phyloP scores from a whole-genome alignment of 2,797 vertebrate species.

The Helicolenus hilgendorfi region DNA sequence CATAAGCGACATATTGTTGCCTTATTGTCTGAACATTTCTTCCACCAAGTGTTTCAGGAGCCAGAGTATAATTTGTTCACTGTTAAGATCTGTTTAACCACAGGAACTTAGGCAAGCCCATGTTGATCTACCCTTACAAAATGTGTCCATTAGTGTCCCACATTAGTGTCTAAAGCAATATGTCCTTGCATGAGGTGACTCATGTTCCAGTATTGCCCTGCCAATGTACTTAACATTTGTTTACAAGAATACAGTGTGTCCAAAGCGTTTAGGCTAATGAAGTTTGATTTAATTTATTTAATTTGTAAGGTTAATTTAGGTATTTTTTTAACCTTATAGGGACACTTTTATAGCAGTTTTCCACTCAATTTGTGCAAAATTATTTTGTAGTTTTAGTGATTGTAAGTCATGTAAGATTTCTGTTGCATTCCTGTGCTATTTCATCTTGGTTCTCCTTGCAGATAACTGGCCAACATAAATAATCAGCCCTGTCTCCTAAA shows the following conservation, averaged over 20 bases:
- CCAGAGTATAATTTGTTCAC: slow-evolving; percentile 41
- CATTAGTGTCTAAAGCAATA: slow-evolving; percentile 45
- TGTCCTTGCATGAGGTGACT: slow-evolving; percentile 36
- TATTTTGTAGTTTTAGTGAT: slow-evolving; percentile 15
- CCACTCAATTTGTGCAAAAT: neutral
- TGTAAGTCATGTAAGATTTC: neutral
- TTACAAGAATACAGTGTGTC: slow-evolving; percentile 14
- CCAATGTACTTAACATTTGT: slow-evolving; percentile 26
- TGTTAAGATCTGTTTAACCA: slow-evolving; percentile 29
- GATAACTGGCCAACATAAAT: slow-evolving; percentile 33
- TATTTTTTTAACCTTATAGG: neutral
- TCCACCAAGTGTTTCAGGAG: slow-evolving; percentile 38
- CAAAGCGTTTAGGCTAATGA: slow-evolving; percentile 28
- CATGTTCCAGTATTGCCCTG: slow-evolving; percentile 13
- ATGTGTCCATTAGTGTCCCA: slow-evolving; percentile 30
- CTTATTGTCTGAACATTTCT: slow-evolving; percentile 62
- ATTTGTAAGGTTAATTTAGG: slow-evolving; percentile 15
- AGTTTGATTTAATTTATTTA: slow-evolving; percentile 21
- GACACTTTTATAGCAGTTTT: slow-evolving; percentile 8
- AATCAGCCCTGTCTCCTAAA: too few relatives aligned
- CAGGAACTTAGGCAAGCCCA: slow-evolving; percentile 1
- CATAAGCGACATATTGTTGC: slow-evolving; percentile 53
- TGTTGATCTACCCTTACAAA: slow-evolving; percentile 29
- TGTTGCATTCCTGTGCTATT: neutral
- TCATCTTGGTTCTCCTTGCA: neutral